Evolutionary conservation across 2,113 vertebrate species (phyloP).

Genomic region (Rattus norvegicus): GRCr8 NC_086030.1:49873501-49874000

Average conservation of each 20-base stretch:
- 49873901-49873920: no score
- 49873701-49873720: no score
- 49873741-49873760: background rate
- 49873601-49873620: accelerated
- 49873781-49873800: no score
- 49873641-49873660: background rate
- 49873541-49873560: background rate
- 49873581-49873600: background rate
- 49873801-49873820: background rate
- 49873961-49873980: background rate
- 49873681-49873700: background rate
- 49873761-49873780: background rate
- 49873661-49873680: background rate
- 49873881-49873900: background rate
- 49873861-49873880: background rate
- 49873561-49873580: background rate
- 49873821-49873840: background rate
- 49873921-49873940: accelerated
- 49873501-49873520: background rate
- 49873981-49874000: background rate
- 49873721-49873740: background rate
- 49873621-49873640: accelerated
- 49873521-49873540: background rate
- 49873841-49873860: background rate
- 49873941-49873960: background rate